These are phyloP conservation scores for mouse (Mus musculus) DNA, from an alignment of 2,113 vertebrate genomes.

Conservation along the genomic window GRCm39 chr1:182575501-182576000, in stretches of 20 bases:
- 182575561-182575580: slow-evolving; percentile 80
- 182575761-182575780: slow-evolving; percentile 65
- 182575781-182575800: slow-evolving; percentile 72
- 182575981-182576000: slow-evolving; percentile 76
- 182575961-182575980: slow-evolving; percentile 83
- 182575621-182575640: slow-evolving; percentile 78
- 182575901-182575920: slow-evolving; percentile 83
- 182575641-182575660: slow-evolving; percentile 58
- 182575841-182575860: slow-evolving; percentile 77
- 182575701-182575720: slow-evolving; percentile 43
- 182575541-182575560: slow-evolving; percentile 77
- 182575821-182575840: slow-evolving; percentile 82
- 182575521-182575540: slow-evolving; percentile 62
- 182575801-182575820: slow-evolving; percentile 73
- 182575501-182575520: slow-evolving; percentile 75
- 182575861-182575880: slow-evolving; percentile 85
- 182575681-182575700: slow-evolving; percentile 70
- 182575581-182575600: slow-evolving; percentile 65
- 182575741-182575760: not conserved
- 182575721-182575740: slow-evolving; percentile 38
- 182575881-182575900: slow-evolving; percentile 82
- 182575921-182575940: slow-evolving; percentile 89
- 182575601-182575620: slow-evolving; percentile 67
- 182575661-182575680: slow-evolving; percentile 57
- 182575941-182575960: slow-evolving; percentile 89